A percentile compares a stretch with the other conserved stretches of the same genome.
Conservation (phyloP, 2,113 vertebrate species). For the Romanogobio albipinnatus region DNA sequence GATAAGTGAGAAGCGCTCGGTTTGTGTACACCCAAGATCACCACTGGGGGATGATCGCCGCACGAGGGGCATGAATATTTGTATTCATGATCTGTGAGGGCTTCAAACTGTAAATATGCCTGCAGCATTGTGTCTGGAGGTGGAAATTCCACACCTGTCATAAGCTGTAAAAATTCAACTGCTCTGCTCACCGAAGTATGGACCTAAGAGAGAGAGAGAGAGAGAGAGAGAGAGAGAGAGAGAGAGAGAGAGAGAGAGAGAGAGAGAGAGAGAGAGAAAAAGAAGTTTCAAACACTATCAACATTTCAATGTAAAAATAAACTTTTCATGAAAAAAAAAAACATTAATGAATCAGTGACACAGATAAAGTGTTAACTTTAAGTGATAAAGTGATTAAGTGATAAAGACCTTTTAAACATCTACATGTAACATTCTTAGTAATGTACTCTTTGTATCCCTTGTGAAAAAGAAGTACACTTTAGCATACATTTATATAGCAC, state of each 20-base stretch:
- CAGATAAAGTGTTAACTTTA: not conserved
- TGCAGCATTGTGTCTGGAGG: not conserved
- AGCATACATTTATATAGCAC: too few species aligned
- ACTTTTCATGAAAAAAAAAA: too few species aligned
- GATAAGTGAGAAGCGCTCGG: not conserved
- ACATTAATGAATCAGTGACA: not conserved
- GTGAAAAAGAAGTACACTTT: not conserved
- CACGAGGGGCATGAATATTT: slow-evolving; percentile 13
- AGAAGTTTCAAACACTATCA: not conserved
- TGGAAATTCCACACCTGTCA: slow-evolving; percentile 25
- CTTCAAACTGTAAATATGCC: slow-evolving; percentile 32
- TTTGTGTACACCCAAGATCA: slow-evolving; percentile 23
- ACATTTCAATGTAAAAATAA: not conserved
- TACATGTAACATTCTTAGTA: not conserved
- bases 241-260: too few species aligned
- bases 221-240: too few species aligned
- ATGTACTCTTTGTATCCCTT: not conserved
- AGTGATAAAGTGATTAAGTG: too few species aligned
- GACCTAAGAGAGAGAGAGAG: not conserved
- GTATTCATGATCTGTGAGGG: slow-evolving; percentile 34
- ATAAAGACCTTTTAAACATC: not conserved
- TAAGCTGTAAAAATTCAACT: not conserved
- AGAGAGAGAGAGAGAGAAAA: too few species aligned
- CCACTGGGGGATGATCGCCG: slow-evolving; percentile 31
- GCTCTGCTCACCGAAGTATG: slow-evolving; percentile 33